A percentile compares a stretch with the other conserved stretches of the same genome.
Conservation (phyloP, 2,113 vertebrate species). For the Leuciscus idus region DNA sequence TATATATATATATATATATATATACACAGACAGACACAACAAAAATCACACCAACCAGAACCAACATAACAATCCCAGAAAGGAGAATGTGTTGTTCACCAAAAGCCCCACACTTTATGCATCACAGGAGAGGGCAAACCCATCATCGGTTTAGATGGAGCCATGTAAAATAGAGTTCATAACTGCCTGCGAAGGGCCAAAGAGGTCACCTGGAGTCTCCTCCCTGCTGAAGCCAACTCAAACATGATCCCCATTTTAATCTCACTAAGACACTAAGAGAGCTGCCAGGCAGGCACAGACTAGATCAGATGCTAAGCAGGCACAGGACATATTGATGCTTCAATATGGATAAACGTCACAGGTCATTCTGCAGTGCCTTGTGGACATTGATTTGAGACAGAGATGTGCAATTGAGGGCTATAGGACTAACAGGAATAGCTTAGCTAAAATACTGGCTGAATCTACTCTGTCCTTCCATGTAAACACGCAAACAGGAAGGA, state of each 20-base stretch:
- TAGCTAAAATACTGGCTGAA: neutral
- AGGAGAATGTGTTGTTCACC: neutral
- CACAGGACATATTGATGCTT: conserved; percentile 25
- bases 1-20: neutral
- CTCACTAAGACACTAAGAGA: conserved; percentile 42
- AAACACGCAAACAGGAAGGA: neutral
- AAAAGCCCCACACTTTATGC: neutral
- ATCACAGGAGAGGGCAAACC: neutral
- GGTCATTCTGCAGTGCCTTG: neutral
- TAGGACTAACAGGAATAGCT: neutral
- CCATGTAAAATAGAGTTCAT: conserved; percentile 35
- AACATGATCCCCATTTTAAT: conserved; percentile 50
- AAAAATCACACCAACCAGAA: neutral
- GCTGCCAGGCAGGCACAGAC: conserved; percentile 40
- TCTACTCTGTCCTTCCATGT: neutral
- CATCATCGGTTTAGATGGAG: conserved; percentile 12
- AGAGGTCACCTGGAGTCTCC: conserved; percentile 44
- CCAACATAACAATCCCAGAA: neutral
- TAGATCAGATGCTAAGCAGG: conserved; percentile 35
- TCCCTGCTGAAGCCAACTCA: conserved; percentile 54
- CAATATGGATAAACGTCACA: conserved; percentile 10
- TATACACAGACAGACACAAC: neutral
- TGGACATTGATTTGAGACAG: neutral
- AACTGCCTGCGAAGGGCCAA: conserved; percentile 41
- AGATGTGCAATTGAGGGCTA: neutral